These are phyloP conservation scores for Colletes collaris DNA, from an alignment of 2,888 invertebrate genomes.

Conservation along the genomic window DNA sequence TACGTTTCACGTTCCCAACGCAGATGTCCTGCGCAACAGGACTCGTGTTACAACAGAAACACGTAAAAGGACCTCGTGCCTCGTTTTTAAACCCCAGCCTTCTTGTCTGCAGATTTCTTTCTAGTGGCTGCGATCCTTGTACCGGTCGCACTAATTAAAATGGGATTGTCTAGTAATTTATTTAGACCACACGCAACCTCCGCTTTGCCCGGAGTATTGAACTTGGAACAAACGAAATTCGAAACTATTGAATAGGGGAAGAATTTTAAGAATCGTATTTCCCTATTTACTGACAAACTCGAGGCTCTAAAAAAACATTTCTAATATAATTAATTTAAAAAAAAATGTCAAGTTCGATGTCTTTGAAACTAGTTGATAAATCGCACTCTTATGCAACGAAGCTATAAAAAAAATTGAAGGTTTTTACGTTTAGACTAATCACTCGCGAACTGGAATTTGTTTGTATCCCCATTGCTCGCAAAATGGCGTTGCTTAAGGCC, in stretches of 20 bases:
- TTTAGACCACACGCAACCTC: slow-evolving; percentile 43
- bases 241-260: background rate
- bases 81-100: slow-evolving; percentile 11
- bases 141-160: slow-evolving; percentile 46
- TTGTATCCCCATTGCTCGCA: no score
- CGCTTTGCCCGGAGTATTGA: background rate
- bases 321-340: no score
- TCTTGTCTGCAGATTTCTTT: slow-evolving; percentile 31
- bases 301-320: no score
- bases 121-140: slow-evolving; percentile 15
- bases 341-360: no score
- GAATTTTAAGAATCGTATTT: no score
- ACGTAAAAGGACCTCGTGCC: slow-evolving; percentile 25
- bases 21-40: slow-evolving; percentile 54
- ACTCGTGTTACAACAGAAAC: slow-evolving; percentile 54
- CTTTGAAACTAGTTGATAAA: no score
- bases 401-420: no score
- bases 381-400: no score
- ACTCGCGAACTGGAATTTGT: no score
- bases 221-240: background rate
- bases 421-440: no score
- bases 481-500: no score
- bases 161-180: slow-evolving; percentile 40
- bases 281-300: no score
- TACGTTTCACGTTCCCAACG: slow-evolving; percentile 33